Percentiles rank a stretch among this genome's conserved stretches.
Conservation (phyloP, 2,888 invertebrate genomes). For the Sinopyrophorus schimmeli region DNA sequence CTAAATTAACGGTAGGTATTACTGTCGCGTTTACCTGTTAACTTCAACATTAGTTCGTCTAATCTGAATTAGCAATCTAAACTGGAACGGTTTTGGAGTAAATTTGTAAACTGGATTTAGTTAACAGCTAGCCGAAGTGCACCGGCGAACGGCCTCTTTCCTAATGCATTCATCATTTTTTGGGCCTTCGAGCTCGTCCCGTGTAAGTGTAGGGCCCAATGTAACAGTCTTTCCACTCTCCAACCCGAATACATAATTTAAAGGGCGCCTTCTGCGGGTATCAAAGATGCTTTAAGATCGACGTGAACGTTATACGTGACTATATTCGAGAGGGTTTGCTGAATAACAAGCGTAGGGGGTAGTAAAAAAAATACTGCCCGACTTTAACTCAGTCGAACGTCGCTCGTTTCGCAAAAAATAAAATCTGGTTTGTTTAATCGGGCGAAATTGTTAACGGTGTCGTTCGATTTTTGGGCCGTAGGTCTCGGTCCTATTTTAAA, state of each 20-base stretch:
- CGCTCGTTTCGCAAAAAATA: too few relatives aligned
- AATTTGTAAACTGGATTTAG: not conserved
- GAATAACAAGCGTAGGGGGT: slow-evolving; percentile 4
- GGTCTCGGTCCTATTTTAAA: too few relatives aligned
- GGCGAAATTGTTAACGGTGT: too few relatives aligned
- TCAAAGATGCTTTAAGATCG: slow-evolving; percentile 27
- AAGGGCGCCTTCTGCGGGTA: slow-evolving; percentile 23
- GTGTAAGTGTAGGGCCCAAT: slow-evolving; percentile 19
- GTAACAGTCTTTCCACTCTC: slow-evolving; percentile 16
- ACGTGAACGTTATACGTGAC: slow-evolving; percentile 25
- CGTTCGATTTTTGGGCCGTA: too few relatives aligned
- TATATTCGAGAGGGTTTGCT: slow-evolving; percentile 10
- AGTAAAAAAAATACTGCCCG: too few relatives aligned
- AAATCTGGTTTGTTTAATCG: too few relatives aligned
- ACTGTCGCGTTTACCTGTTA: slow-evolving; percentile 12
- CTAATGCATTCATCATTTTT: slow-evolving; percentile 22
- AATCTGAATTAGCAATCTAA: too few relatives aligned
- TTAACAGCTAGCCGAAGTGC: slow-evolving; percentile 12
- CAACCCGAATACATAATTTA: slow-evolving; percentile 24
- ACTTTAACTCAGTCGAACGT: too few relatives aligned
- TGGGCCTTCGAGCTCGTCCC: slow-evolving; percentile 16
- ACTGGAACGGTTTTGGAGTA: not conserved
- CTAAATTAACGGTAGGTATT: slow-evolving; percentile 19
- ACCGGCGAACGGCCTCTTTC: not conserved
- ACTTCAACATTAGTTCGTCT: slow-evolving; percentile 9